phyloP scores from a whole-genome alignment of 2,888 invertebrate species.

The Euzetes globulus region DNA sequence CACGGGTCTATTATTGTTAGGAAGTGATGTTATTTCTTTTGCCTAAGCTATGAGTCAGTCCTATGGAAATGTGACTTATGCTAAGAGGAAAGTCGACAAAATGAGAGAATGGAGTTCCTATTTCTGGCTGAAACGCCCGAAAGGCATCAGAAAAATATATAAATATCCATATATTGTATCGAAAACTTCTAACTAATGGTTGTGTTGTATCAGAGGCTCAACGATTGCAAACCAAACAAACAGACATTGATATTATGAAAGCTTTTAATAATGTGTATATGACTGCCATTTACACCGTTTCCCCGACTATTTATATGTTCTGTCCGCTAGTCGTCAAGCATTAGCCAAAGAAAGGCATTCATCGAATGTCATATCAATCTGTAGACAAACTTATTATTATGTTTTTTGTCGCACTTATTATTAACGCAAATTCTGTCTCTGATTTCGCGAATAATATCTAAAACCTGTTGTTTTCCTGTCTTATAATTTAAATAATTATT shows the following conservation, averaged over 20 bases:
- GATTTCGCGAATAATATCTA: no score
- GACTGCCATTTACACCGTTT: constrained; percentile 25
- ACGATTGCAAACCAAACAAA: constrained; percentile 25
- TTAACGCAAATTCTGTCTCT: no score
- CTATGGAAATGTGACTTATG: constrained; percentile 21
- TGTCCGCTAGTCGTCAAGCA: background rate
- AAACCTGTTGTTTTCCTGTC: no score
- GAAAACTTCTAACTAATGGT: constrained; percentile 15
- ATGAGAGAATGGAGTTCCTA: background rate
- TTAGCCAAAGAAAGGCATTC: background rate
- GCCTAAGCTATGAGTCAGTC: background rate
- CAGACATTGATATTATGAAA: background rate
- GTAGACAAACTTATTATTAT: background rate
- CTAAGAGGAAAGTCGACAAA: background rate
- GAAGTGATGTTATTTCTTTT: constrained; percentile 14
- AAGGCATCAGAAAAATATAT: background rate
- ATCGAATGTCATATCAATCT: constrained; percentile 22
- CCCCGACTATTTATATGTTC: background rate
- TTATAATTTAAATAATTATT: no score
- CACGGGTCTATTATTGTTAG: background rate
- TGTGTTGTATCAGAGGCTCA: constrained; percentile 10
- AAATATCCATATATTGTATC: background rate
- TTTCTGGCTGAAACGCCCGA: background rate
- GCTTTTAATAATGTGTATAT: background rate
- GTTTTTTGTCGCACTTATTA: no score